Evolutionary conservation across 2,113 vertebrate species (phyloP).

Genomic region (Rafetus swinhoei): DNA sequence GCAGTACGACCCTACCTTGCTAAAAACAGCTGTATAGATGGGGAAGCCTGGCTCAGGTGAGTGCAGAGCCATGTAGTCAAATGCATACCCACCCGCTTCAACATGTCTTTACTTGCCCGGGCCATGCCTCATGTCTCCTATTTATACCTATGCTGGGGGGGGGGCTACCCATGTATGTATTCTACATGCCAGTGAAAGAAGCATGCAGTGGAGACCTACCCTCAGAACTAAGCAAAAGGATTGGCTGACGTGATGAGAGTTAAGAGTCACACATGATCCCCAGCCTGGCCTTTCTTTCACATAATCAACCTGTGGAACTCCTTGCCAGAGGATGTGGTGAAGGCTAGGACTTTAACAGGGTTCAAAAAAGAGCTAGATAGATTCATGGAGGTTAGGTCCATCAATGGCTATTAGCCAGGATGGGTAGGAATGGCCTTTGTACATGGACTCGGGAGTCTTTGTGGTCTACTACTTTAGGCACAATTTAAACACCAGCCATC

Average conservation of each 20-base stretch:
- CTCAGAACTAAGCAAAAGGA: background rate
- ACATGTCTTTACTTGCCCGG: background rate
- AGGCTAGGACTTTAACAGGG: too few relatives aligned
- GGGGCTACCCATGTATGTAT: background rate
- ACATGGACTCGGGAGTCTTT: background rate
- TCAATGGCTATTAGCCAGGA: too few relatives aligned
- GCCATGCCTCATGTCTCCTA: background rate
- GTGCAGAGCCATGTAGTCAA: background rate
- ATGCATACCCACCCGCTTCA: background rate
- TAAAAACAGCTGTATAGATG: background rate
- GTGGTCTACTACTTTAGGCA: background rate
- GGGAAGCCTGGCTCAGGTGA: background rate
- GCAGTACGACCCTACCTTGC: background rate
- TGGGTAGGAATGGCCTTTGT: background rate
- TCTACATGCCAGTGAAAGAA: background rate
- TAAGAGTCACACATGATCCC: accelerated
- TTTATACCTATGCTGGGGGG: background rate
- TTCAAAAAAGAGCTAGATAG: too few relatives aligned
- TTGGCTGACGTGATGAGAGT: background rate
- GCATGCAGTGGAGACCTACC: background rate
- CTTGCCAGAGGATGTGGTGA: too few relatives aligned
- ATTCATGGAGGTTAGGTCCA: too few relatives aligned
- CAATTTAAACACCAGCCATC: too few relatives aligned
- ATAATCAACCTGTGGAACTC: too few relatives aligned
- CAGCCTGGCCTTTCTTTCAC: background rate